Percentiles rank a stretch among this genome's conserved stretches.
These are phyloP conservation scores for Leptosomus discolor DNA, from an alignment of 2,113 vertebrate genomes.

Conservation along the genomic window DNA sequence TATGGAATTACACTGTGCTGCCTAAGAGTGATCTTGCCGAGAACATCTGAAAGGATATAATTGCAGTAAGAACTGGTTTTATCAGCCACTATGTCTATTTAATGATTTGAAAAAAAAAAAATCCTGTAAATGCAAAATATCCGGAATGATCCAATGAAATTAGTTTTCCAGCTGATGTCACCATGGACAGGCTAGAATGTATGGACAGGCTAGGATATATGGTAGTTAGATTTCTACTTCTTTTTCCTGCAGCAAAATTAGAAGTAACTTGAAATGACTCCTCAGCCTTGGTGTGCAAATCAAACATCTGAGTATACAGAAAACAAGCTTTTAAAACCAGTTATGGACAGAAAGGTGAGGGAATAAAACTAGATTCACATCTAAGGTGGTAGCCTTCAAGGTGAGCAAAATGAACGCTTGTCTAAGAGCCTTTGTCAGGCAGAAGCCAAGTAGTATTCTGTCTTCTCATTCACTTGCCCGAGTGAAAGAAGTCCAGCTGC, in stretches of 20 bases:
- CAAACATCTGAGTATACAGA: neutral
- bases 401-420: conserved; percentile 52
- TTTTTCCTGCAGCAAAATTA: conserved; percentile 22
- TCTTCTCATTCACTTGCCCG: neutral
- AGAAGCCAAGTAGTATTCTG: neutral
- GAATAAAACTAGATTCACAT: neutral
- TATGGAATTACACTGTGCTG: conserved; percentile 68
- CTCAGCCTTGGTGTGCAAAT: conserved; percentile 12
- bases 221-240: conserved; percentile 33
- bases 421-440: conserved; percentile 51
- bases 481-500: neutral
- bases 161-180: conserved; percentile 69
- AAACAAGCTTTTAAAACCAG: conserved; percentile 10
- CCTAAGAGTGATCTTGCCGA: conserved; percentile 24
- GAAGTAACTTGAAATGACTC: conserved; percentile 41
- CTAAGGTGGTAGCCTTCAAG: conserved; percentile 50
- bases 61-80: conserved; percentile 22
- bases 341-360: neutral
- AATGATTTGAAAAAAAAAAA: neutral
- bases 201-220: conserved; percentile 4
- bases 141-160: conserved; percentile 46
- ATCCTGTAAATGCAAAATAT: conserved; percentile 25
- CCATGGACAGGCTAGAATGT: conserved; percentile 22
- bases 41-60: conserved; percentile 23
- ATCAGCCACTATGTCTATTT: neutral